Base-by-base conservation (phyloP, 2,797 vertebrate genomes). In the Tinamus major region DNA sequence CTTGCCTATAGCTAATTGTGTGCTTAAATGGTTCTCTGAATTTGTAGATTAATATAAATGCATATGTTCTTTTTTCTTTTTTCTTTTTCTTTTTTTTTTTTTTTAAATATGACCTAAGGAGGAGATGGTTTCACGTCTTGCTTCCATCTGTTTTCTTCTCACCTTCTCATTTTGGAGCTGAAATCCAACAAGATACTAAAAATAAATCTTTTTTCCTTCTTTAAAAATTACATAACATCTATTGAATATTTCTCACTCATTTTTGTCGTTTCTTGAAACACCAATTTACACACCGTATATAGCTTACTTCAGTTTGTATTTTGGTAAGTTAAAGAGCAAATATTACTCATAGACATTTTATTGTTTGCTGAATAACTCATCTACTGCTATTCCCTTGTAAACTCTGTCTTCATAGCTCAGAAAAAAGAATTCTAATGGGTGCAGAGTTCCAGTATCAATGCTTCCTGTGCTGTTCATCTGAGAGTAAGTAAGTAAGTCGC, bases 11-110 rank as follows among this genome's bases (percentile, higher is more conserved):
- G 75, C n/a, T 90, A 93, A 93, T 90, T 88, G 84, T 63, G 26
- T 84, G 41, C 42, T 90, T 94, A 95, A 93, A 90, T 59, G 19
- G 29, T 67, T 95, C 90, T 13, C 18, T 90, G 90, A 92, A 84
- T 81, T 79, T 84, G 5, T 62, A 86, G 62, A 92, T 88, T 84
- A 84, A 58, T 91, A 79, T 76, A 81, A 81, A 93, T 86, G 37
- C 23, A 81, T 81, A 58, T 35, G 48, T 24, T 49, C 48, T 13
- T 23, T 49, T 13, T 58, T 31, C 33, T 58, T 10, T 35, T 27
- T 53, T 82, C 76, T 78, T 56, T 82, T n/a, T n/a, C n/a, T n/a
- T n/a, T 58, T 31, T 58, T 58, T 10, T 35, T 27, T 53, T 82
- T 79, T 78, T 56, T 82, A 13, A 86, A 76, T 46, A 14, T 3